Evolutionary conservation across 2,113 vertebrate genomes (phyloP), one percentile per base, ranked within the genome.

Genomic region (Trichechus manatus): DNA sequence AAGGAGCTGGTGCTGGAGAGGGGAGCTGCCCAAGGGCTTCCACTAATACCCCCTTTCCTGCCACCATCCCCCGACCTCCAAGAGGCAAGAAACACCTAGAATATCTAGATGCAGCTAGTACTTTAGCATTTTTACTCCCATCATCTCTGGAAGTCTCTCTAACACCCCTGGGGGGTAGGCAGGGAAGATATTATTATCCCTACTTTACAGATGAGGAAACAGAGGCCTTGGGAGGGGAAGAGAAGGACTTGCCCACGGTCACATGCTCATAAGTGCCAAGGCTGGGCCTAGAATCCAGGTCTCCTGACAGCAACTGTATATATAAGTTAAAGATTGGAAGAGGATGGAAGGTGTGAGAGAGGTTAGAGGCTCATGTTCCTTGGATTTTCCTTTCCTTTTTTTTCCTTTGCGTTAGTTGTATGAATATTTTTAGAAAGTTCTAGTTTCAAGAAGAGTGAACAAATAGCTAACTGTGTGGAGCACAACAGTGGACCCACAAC

Each of bases 171-270:
- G 66, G 50, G 44, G 81, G 39, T 33, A 68, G 59, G 53, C 31
- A 82, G 78, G 36, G 68, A 81, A 88, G 78, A 72, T 93, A 23
- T 81, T 42, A 93, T 94, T 86, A 96, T 84, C 63, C 42, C 42
- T 86, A 13, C 70, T 74, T 86, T 75, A 64, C n/a, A 94, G 78
- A 93, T 91, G 64, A 89, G 44, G 82, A 93, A 96, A 89, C 63
- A 91, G 36, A 81, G 53, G 19, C 64, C 42, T 87, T 79, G 27
- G 56, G 68, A 89, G 31, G 36, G 53, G 80, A 70, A 75, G 42
- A 59, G 42, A 42, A 78, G 33, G 25, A 50, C 39, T 59, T 59
- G 70, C 25, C 68, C 72, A 25, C 4, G 27, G 77, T 95, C 94
- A 96, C 31, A 11, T 64, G 95, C 25, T 79, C 39, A 5, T 31